Evolutionary conservation across 2,113 vertebrate species (phyloP).

Genomic region (Oncorhynchus tshawytscha): DNA sequence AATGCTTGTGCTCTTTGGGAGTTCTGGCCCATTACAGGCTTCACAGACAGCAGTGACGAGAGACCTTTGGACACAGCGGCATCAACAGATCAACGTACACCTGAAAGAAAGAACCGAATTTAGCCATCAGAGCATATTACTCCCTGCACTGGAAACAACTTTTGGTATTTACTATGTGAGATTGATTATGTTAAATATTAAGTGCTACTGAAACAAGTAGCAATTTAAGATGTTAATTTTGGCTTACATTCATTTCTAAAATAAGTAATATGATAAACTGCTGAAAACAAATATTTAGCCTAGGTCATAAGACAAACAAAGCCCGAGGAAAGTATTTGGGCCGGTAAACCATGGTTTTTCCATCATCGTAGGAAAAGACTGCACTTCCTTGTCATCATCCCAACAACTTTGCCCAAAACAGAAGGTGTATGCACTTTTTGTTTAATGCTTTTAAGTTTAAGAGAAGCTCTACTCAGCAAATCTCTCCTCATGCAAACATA

Average conservation of each 20-base stretch:
- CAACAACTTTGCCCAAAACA: background rate
- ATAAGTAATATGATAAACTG: background rate
- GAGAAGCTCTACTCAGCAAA: background rate
- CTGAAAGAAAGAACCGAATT: conserved; percentile 40
- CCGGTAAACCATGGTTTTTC: background rate
- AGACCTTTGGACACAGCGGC: conserved; percentile 48
- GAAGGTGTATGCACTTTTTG: background rate
- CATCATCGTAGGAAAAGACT: background rate
- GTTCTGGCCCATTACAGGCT: conserved; percentile 94
- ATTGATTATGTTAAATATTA: too few relatives aligned
- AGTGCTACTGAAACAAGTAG: too few relatives aligned
- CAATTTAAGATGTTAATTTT: background rate
- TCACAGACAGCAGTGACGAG: conserved; percentile 71
- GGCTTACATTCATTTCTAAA: background rate
- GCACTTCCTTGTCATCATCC: conserved; percentile 22
- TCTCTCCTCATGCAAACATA: background rate
- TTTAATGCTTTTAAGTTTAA: too few relatives aligned
- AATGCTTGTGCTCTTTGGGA: conserved; percentile 79
- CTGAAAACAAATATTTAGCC: background rate
- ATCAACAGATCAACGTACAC: conserved; percentile 53
- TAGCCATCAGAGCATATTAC: background rate
- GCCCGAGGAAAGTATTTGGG: background rate
- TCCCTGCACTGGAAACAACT: background rate
- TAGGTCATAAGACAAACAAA: background rate
- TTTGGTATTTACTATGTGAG: background rate